Percentiles rank a stretch among this genome's conserved stretches.
These are phyloP conservation scores for Neoaliturus tenellus DNA, from an alignment of 2,888 invertebrate genomes.

Conservation along the genomic window DNA sequence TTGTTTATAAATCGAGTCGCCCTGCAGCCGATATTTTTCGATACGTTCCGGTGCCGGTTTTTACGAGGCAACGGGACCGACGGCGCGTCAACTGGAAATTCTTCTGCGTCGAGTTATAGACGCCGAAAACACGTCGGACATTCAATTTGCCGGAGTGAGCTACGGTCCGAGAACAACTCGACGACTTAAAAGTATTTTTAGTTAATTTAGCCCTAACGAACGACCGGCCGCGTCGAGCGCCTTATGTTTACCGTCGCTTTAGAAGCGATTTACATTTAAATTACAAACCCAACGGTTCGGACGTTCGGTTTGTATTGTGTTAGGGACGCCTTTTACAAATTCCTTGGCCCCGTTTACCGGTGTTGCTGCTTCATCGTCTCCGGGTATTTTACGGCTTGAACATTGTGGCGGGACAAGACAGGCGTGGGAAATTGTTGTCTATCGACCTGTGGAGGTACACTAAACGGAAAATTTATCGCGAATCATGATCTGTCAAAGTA, in stretches of 20 bases:
- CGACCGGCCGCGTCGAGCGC: background rate
- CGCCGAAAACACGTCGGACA: constrained; percentile 7
- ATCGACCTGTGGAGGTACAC: too few relatives aligned
- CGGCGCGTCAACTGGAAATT: background rate
- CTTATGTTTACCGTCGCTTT: background rate
- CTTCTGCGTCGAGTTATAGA: constrained; percentile 15
- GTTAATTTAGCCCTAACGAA: constrained; percentile 42
- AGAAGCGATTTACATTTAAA: constrained; percentile 40
- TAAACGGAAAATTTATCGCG: too few relatives aligned
- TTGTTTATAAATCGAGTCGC: constrained; percentile 43
- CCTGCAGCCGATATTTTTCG: constrained; percentile 10
- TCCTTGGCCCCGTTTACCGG: constrained; percentile 3
- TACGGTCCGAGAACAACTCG: constrained; percentile 14
- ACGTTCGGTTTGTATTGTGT: constrained; percentile 35
- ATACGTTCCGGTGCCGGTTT: constrained; percentile 9
- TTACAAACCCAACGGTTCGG: constrained; percentile 3
- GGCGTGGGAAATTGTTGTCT: background rate
- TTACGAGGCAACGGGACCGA: constrained; percentile 29
- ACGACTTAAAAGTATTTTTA: constrained; percentile 27
- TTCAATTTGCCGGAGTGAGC: constrained; percentile 41
- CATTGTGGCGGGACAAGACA: background rate
- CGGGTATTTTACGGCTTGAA: background rate
- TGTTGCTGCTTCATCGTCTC: background rate
- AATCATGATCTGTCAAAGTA: too few relatives aligned
- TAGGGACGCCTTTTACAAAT: constrained; percentile 11